Conservation (phyloP, 2,797 vertebrate species). For the Petrocephalus schoutedeni region DNA sequence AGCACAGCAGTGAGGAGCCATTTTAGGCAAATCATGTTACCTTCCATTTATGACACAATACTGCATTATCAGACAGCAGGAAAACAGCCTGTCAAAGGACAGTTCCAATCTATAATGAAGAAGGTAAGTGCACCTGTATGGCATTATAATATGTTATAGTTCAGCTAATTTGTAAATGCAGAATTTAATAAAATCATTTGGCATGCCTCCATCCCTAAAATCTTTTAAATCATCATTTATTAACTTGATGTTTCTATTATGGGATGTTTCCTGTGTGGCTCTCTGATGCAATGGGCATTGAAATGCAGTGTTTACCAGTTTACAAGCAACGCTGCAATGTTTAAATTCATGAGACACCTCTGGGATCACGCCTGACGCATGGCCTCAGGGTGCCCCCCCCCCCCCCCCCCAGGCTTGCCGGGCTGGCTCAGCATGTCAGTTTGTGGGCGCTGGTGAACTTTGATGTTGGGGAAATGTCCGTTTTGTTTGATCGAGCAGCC, state of each 20-base stretch:
- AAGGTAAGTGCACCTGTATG: neutral
- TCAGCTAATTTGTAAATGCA: slow-evolving; percentile 4
- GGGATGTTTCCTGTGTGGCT: neutral
- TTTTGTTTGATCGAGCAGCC: neutral
- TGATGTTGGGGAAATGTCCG: slow-evolving; percentile 37
- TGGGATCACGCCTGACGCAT: neutral
- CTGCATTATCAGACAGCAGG: neutral
- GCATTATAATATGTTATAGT: neutral
- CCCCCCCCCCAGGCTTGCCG: slow-evolving; percentile 19
- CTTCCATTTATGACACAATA: neutral
- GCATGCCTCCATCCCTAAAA: neutral
- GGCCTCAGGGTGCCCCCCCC: neutral
- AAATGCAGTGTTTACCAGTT: neutral
- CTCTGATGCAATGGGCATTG: neutral
- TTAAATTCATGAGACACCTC: neutral
- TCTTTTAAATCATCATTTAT: neutral
- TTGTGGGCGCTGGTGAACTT: slow-evolving; percentile 48
- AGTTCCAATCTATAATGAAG: neutral
- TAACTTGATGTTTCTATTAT: neutral
- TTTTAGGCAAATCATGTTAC: slow-evolving; percentile 11
- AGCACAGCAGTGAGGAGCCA: neutral
- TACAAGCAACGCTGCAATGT: neutral
- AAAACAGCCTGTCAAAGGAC: neutral
- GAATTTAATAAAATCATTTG: slow-evolving; percentile 12
- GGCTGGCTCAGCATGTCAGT: slow-evolving; percentile 43